phyloP scores from a whole-genome alignment of 2,888 invertebrate genomes.

The Drosophila dives region DNA sequence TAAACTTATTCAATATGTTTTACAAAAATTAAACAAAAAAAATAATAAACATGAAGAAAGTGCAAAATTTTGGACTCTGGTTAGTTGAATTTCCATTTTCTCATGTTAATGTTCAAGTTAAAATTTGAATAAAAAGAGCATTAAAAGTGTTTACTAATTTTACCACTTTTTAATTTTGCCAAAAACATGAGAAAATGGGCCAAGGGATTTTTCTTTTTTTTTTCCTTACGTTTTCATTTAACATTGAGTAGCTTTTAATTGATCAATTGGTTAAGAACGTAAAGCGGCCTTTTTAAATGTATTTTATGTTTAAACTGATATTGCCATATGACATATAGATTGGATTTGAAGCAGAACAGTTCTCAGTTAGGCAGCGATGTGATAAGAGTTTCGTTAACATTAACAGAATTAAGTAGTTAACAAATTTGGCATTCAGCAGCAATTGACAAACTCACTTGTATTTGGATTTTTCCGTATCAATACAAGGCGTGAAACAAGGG shows the following conservation, averaged over 20 bases:
- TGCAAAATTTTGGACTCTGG: conserved; percentile 56
- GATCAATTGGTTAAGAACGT: conserved; percentile 30
- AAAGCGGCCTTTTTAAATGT: conserved; percentile 21
- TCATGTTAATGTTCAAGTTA: conserved; percentile 8
- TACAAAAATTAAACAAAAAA: conserved; percentile 20
- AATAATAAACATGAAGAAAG: conserved; percentile 56
- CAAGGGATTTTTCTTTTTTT: neutral
- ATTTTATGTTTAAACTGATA: conserved; percentile 17
- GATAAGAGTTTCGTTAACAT: conserved; percentile 46
- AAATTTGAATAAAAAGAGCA: neutral
- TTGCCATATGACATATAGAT: conserved; percentile 19
- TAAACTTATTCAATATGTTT: conserved; percentile 18
- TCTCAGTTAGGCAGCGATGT: conserved; percentile 33
- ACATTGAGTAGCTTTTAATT: conserved; percentile 29
- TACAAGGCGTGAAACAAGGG: conserved; percentile 94
- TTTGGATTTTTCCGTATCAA: conserved; percentile 90
- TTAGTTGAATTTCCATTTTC: conserved; percentile 26
- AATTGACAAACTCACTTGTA: conserved; percentile 84
- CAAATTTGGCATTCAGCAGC: conserved; percentile 53
- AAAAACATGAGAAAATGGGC: conserved; percentile 11
- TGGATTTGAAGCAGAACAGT: conserved; percentile 20
- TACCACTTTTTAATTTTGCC: neutral
- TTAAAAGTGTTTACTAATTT: neutral
- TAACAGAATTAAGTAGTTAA: conserved; percentile 29
- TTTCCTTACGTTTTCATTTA: conserved; percentile 28